Evolutionary conservation across 2,113 vertebrate species (phyloP).

Genomic region (Oreochromis spilurus): DNA sequence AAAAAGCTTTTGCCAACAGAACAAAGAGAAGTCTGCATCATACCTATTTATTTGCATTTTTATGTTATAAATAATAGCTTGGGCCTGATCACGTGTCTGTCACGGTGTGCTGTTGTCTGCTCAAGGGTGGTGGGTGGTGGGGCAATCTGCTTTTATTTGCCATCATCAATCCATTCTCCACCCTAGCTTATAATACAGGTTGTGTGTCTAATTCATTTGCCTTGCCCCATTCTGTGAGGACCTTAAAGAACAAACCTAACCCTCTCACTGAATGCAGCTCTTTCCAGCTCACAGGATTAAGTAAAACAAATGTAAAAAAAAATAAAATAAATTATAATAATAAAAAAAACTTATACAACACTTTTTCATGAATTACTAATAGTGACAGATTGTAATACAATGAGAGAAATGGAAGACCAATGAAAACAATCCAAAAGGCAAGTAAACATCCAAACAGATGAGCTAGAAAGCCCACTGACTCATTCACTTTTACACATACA

Average conservation of each 20-base stretch:
- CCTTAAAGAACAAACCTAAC: background rate
- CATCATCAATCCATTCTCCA: slow-evolving; percentile 22
- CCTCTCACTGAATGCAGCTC: background rate
- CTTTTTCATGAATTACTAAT: background rate
- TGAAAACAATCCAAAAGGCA: background rate
- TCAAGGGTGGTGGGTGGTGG: background rate
- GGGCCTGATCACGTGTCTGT: background rate
- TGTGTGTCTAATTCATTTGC: background rate
- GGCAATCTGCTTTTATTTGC: slow-evolving; percentile 2
- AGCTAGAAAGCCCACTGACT: background rate
- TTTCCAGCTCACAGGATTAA: background rate
- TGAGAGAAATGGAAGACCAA: background rate
- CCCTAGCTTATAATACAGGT: background rate
- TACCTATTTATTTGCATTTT: background rate
- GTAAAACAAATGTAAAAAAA: background rate
- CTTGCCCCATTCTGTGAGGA: background rate
- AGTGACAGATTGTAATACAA: background rate
- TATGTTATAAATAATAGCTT: background rate
- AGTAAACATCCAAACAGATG: background rate
- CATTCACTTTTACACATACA: background rate
- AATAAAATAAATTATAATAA: background rate
- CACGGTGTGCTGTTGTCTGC: background rate
- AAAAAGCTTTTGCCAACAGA: background rate
- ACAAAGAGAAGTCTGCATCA: background rate
- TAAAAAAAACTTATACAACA: background rate